Evolutionary conservation across 2,888 invertebrate genomes (phyloP), one percentile per base, ranked within the genome.

Genomic region (Athalia circularis): DNA sequence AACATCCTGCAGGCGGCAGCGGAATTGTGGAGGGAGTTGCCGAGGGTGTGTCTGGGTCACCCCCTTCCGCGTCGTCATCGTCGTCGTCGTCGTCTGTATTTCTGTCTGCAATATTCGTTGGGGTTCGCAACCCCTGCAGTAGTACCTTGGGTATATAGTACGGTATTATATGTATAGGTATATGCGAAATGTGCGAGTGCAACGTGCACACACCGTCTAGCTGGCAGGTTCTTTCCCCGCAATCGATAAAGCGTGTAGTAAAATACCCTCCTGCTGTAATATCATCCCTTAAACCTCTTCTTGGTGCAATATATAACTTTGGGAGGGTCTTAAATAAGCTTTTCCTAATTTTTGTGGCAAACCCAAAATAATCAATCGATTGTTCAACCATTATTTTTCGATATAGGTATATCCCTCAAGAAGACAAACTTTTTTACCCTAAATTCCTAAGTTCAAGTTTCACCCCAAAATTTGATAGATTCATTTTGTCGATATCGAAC

Each of bases 21-120:
- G 61, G 13, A 5, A 59, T 59, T 6, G 67, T 52, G 48, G 68
- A 68, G 68, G 48, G 59, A 59, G 70, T 11, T 54, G n/a, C 57
- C 7, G 75, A 75, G 87, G 88, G 86, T 86, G 87, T 87, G 89
- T 89, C 88, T 89, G 88, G 88, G 88, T 88, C 88, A 89, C 87
- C 89, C 88, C 86, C 85, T 88, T 87, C 86, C 84, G 83, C 84
- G 85, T 29, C 29, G 29, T 29, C 29, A 29, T 29, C 29, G 29
- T 29, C 29, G 29, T 29, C 29, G 29, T 29, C 29, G 29, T 29
- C 29, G 29, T 85, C 84, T 83, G 83, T 84, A 84, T 85, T 86
- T 86, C 86, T 86, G 86, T 84, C 86, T 85, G 86, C 84, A 85
- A 85, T 84, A 80, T 82, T 77, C 67, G 82, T 68, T 68, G 85